Evolutionary conservation across 1,140 invertebrate species (phyloP).

Genomic region (Nasonia giraulti): DNA sequence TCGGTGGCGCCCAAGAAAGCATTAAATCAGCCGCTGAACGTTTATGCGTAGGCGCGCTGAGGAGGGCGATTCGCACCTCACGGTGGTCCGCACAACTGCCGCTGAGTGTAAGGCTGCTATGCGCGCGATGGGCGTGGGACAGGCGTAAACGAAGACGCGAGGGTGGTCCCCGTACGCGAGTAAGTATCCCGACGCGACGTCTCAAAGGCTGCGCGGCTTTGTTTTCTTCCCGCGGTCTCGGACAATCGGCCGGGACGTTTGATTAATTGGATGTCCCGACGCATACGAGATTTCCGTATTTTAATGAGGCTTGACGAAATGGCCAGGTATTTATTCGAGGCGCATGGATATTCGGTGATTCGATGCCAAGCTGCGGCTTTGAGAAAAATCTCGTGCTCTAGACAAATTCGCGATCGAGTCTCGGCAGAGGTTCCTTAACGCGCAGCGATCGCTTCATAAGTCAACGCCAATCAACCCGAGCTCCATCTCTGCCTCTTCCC

Average conservation of each 20-base stretch:
- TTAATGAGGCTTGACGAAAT: background rate
- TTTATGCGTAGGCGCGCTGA: background rate
- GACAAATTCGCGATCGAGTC: conserved; percentile 55
- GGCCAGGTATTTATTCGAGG: too few relatives aligned
- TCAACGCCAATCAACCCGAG: conserved; percentile 64
- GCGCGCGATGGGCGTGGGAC: background rate
- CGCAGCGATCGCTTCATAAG: conserved; percentile 68
- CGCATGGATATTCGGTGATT: too few relatives aligned
- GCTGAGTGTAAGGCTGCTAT: background rate
- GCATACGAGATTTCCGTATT: background rate
- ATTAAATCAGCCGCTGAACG: background rate
- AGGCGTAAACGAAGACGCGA: conserved; percentile 15
- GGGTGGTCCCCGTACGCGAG: conserved; percentile 1
- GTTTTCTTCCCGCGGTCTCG: background rate
- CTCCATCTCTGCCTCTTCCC: background rate
- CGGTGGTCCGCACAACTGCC: conserved; percentile 33
- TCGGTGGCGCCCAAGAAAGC: background rate
- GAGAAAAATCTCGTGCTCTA: background rate
- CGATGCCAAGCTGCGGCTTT: too few relatives aligned
- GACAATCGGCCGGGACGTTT: conserved; percentile 5
- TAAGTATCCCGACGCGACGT: background rate
- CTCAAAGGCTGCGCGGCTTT: background rate
- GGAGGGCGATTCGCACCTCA: conserved; percentile 36
- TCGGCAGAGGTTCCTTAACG: conserved; percentile 54
- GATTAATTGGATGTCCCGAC: background rate